Conservation (phyloP, 2,888 invertebrate species). For the Nomada flava region DNA sequence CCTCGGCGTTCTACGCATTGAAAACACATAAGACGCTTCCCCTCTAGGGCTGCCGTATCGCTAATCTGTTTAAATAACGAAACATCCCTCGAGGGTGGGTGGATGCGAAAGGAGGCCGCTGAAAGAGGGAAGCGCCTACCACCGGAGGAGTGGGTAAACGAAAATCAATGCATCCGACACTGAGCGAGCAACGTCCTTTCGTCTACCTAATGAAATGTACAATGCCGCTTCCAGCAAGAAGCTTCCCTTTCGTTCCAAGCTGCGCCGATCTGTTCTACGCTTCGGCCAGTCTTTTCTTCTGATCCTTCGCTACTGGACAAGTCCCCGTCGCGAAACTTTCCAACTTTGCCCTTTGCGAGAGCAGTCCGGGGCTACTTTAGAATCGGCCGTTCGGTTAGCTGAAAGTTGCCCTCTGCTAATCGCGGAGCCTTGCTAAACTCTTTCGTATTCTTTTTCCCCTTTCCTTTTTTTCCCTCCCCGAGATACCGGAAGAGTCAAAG, state of each 20-base stretch:
- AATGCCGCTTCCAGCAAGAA: conserved; percentile 22
- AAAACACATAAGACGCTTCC: conserved; percentile 81
- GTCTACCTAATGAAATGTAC: conserved; percentile 66
- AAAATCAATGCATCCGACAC: conserved; percentile 82
- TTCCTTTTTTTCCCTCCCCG: no score
- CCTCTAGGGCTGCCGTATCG: conserved; percentile 77
- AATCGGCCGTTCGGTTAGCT: not conserved
- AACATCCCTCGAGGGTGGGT: conserved; percentile 78
- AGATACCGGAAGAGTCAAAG: not conserved
- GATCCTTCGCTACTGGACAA: not conserved
- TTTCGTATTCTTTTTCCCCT: not conserved
- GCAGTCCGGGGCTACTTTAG: not conserved
- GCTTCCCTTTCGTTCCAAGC: conserved; percentile 5
- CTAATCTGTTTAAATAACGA: conserved; percentile 84
- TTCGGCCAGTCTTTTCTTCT: not conserved
- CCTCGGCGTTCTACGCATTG: conserved; percentile 77
- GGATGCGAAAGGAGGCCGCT: conserved; percentile 52
- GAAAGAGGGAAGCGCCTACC: conserved; percentile 49
- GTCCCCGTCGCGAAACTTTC: not conserved
- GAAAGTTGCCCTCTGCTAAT: not conserved
- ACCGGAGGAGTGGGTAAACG: conserved; percentile 77
- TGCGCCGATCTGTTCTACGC: not conserved
- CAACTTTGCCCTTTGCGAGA: conserved; percentile 8
- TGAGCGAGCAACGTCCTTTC: conserved; percentile 66
- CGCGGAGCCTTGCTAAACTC: not conserved